These are phyloP conservation scores for Setophaga petechia DNA, from an alignment of 2,113 vertebrate genomes.

Conservation along the genomic window DNA sequence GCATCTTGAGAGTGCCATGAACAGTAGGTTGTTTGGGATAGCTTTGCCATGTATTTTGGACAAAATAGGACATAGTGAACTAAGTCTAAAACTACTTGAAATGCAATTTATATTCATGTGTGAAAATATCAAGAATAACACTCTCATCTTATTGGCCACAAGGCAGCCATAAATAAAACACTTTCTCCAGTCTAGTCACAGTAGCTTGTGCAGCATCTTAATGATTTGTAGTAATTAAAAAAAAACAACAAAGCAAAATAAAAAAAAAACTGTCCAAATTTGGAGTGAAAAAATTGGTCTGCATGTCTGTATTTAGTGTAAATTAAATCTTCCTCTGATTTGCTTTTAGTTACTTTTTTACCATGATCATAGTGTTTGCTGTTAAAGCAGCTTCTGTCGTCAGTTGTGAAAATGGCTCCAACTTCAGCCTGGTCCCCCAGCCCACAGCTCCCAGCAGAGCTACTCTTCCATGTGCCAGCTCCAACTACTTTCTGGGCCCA, in stretches of 20 bases:
- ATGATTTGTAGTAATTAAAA: neutral
- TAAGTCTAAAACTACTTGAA: neutral
- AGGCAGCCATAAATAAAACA: neutral
- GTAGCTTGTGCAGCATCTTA: neutral
- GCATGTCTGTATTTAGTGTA: neutral
- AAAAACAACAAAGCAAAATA: neutral
- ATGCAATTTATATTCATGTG: neutral
- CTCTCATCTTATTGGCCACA: neutral
- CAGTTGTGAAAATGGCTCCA: neutral
- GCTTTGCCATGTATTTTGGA: neutral
- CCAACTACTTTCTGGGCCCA: neutral
- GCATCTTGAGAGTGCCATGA: neutral
- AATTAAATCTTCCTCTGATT: neutral
- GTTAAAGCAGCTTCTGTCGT: neutral
- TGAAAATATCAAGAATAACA: neutral
- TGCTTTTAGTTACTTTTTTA: neutral
- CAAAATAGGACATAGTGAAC: neutral
- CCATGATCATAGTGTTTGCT: neutral
- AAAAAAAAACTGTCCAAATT: neutral
- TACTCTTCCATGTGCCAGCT: neutral
- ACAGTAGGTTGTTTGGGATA: neutral
- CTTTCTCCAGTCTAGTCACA: neutral
- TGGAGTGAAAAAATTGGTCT: neutral
- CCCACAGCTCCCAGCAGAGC: neutral
- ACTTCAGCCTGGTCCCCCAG: neutral